Percentiles rank a stretch among this genome's conserved stretches.
phyloP scores from a whole-genome alignment of 2,113 vertebrate genomes.

The Crotophaga sulcirostris region DNA sequence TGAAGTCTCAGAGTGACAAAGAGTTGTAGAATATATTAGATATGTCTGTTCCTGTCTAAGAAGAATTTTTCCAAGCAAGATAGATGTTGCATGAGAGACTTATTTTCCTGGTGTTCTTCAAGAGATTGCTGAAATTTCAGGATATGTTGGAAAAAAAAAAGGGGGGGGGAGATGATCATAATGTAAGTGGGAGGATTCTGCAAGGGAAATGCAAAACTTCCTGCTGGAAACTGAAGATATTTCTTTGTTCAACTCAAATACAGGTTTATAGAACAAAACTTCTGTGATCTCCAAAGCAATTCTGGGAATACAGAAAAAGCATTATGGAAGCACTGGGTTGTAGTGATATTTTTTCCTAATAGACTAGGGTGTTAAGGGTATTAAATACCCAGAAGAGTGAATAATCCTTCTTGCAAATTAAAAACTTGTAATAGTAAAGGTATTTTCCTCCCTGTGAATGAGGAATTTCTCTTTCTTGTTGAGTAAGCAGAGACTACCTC shows the following conservation, averaged over 20 bases:
- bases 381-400: not conserved
- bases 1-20: not conserved
- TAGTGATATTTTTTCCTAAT: not conserved
- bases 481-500: not conserved
- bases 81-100: not conserved
- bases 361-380: not conserved
- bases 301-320: not conserved
- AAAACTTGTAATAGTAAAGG: not conserved
- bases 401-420: not conserved
- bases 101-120: not conserved
- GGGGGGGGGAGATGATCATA: not conserved
- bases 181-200: not conserved
- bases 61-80: not conserved
- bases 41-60: not conserved
- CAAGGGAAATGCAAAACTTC: not conserved
- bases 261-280: not conserved
- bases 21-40: not conserved
- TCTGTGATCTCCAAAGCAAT: not conserved
- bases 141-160: accelerated
- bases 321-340: not conserved
- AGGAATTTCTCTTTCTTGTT: not conserved
- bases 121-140: not conserved
- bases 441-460: not conserved
- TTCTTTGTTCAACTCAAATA: not conserved
- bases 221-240: not conserved